Conservation (phyloP, 1,140 invertebrate genomes). For the Drosophila mojavensis region DNA sequence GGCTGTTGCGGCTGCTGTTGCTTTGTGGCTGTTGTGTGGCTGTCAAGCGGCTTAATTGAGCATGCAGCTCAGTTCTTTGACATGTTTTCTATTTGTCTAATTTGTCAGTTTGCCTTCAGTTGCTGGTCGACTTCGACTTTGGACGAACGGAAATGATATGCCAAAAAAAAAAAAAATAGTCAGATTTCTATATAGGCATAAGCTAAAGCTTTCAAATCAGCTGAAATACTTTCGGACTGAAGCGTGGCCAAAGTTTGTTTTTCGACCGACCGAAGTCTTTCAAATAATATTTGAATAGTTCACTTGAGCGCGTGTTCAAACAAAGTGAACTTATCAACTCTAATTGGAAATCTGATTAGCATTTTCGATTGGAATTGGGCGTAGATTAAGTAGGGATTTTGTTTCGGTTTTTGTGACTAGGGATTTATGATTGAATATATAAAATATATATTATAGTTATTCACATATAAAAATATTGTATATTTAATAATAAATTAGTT, state of each 20-base stretch:
- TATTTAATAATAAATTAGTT: background rate
- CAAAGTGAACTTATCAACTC: slow-evolving; percentile 57
- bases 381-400: slow-evolving; percentile 3
- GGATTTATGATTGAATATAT: background rate
- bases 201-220: slow-evolving; percentile 37
- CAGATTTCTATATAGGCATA: background rate
- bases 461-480: background rate
- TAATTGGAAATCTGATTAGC: slow-evolving; percentile 33
- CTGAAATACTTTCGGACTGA: slow-evolving; percentile 30
- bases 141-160: slow-evolving; percentile 70
- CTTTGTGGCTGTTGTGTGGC: slow-evolving; percentile 20
- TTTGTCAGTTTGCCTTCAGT: slow-evolving; percentile 66
- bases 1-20: slow-evolving; percentile 5
- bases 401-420: slow-evolving; percentile 5
- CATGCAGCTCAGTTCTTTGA: slow-evolving; percentile 71
- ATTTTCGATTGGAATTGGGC: slow-evolving; percentile 1
- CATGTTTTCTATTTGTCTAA: slow-evolving; percentile 82
- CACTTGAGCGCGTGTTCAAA: slow-evolving; percentile 75
- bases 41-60: slow-evolving; percentile 72
- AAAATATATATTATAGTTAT: no score
- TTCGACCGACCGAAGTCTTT: background rate
- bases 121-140: slow-evolving; percentile 1
- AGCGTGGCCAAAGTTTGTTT: slow-evolving; percentile 58
- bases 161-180: slow-evolving; percentile 33
- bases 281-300: slow-evolving; percentile 66